phyloP scores from a whole-genome alignment of 2,797 vertebrate genomes.

The Meda fulgida region DNA sequence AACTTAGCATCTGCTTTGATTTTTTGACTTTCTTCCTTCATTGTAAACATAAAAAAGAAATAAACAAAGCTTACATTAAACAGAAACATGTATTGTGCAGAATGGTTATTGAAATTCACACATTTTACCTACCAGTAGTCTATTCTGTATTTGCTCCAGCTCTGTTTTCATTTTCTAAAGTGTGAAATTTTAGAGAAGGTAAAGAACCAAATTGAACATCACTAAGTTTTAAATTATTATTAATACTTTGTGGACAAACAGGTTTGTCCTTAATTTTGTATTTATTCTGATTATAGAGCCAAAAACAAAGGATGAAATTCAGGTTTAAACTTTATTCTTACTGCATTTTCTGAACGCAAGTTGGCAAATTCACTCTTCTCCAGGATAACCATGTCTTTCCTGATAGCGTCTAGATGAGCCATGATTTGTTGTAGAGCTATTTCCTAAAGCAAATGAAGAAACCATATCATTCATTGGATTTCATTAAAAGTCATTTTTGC shows the following conservation, averaged over 20 bases:
- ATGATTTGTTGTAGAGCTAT: constrained; percentile 93
- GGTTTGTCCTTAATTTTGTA: neutral
- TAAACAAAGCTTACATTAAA: neutral
- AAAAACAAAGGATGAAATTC: neutral
- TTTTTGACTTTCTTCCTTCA: constrained; percentile 87
- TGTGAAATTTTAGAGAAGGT: constrained; percentile 18
- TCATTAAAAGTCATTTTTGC: neutral
- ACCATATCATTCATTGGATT: neutral
- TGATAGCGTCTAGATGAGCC: constrained; percentile 92
- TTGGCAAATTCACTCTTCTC: constrained; percentile 98
- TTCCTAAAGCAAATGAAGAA: constrained; percentile 74
- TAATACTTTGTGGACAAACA: neutral
- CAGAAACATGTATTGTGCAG: neutral
- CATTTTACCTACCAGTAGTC: constrained; percentile 82
- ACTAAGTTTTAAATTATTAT: neutral
- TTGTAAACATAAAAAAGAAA: constrained; percentile 61
- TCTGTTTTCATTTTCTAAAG: constrained; percentile 94
- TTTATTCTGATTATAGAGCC: neutral
- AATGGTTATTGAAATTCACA: neutral
- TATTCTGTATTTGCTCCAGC: constrained; percentile 87
- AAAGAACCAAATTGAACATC: neutral
- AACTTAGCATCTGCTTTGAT: constrained; percentile 89
- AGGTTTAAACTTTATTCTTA: constrained; percentile 62
- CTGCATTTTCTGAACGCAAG: constrained; percentile 91
- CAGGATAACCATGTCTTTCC: constrained; percentile 98